Percentiles rank a stretch among this genome's conserved stretches.
phyloP scores from a whole-genome alignment of 2,888 invertebrate species.

The Orthonevra nobilis region DNA sequence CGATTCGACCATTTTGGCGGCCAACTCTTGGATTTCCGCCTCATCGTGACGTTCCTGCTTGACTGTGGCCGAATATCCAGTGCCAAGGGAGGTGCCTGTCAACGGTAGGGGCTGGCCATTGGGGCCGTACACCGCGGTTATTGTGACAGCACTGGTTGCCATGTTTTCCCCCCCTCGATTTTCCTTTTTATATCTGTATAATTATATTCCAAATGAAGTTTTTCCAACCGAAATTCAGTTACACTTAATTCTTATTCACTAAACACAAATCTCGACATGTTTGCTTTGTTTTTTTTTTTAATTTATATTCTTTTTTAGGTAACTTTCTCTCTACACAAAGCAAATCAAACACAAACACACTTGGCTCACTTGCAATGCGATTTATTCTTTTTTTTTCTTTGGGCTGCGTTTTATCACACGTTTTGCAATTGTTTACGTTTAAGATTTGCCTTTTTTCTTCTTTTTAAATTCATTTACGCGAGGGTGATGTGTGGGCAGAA shows the following conservation, averaged over 20 bases:
- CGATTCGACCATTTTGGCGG: conserved; percentile 92
- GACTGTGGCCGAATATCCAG: conserved; percentile 74
- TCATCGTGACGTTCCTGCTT: conserved; percentile 84
- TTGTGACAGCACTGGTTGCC: conserved; percentile 72
- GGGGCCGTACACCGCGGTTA: conserved; percentile 77
- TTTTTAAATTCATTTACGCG: conserved; percentile 57
- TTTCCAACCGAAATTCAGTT: not conserved
- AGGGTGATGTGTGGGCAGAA: conserved; percentile 14
- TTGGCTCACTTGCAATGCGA: conserved; percentile 16
- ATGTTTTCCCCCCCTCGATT: too few species aligned
- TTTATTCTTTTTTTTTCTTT: not conserved
- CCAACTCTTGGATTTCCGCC: conserved; percentile 92
- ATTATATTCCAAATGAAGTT: conserved; percentile 11
- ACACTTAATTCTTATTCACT: conserved; percentile 31
- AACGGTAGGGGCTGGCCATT: conserved; percentile 78
- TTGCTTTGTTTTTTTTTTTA: conserved; percentile 9
- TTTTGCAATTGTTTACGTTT: conserved; percentile 8
- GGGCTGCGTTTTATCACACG: conserved; percentile 1
- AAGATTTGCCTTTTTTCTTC: conserved; percentile 54
- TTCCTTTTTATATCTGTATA: too few species aligned
- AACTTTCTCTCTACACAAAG: not conserved
- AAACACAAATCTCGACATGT: conserved; percentile 34
- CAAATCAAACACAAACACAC: conserved; percentile 3
- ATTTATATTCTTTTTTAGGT: not conserved
- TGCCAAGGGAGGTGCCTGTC: conserved; percentile 77